phyloP scores from a whole-genome alignment of 2,888 invertebrate genomes.

The Erebia aethiops region DNA sequence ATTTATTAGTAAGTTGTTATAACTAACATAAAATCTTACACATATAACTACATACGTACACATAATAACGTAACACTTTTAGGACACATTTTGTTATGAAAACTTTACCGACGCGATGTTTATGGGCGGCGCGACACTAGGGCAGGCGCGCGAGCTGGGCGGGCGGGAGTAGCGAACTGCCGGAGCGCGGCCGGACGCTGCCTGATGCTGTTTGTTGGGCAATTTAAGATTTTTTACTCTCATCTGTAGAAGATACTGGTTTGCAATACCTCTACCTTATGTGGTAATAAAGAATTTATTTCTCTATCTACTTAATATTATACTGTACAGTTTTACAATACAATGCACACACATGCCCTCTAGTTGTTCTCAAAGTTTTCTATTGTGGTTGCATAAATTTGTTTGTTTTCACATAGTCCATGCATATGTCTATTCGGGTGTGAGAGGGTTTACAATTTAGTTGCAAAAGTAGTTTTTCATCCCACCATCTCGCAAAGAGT shows the following conservation, averaged over 20 bases:
- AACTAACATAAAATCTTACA: neutral
- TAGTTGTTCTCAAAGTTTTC: no score
- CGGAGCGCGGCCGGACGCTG: conserved; percentile 20
- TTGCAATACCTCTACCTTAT: neutral
- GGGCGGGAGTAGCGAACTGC: conserved; percentile 26
- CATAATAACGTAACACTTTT: no score
- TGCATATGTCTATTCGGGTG: no score
- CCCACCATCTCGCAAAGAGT: no score
- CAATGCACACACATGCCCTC: neutral
- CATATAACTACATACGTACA: no score
- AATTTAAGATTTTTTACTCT: neutral
- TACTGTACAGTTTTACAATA: neutral
- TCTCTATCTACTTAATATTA: no score
- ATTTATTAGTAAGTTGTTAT: neutral
- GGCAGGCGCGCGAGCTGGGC: conserved; percentile 18
- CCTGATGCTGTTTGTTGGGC: neutral
- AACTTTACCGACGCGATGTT: neutral
- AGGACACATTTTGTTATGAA: neutral
- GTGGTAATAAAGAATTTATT: no score
- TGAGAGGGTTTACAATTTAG: no score
- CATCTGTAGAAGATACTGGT: neutral
- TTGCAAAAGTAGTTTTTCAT: no score
- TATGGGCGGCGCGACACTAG: neutral
- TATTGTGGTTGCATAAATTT: no score
- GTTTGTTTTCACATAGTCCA: no score